Evolutionary conservation across 2,113 vertebrate species (phyloP).

Genomic region (Oenanthe oenanthe): DNA sequence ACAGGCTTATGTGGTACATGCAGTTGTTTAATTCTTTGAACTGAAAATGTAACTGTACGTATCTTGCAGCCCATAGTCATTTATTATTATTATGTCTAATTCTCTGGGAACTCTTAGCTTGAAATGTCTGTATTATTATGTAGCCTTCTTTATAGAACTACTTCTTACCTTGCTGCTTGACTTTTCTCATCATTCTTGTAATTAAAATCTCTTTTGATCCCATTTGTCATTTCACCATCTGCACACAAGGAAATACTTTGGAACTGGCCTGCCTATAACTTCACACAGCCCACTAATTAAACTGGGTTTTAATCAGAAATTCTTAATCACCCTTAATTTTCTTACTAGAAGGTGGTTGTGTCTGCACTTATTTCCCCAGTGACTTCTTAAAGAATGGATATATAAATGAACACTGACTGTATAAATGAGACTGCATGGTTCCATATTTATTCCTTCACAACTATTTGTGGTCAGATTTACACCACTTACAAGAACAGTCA

Average conservation of each 20-base stretch:
- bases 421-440: constrained; percentile 20
- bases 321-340: constrained; percentile 54
- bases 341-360: neutral
- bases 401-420: constrained; percentile 37
- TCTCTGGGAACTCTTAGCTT: neutral
- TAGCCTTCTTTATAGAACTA: neutral
- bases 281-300: constrained; percentile 52
- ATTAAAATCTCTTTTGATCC: constrained; percentile 49
- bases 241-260: constrained; percentile 21
- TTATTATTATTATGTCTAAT: neutral
- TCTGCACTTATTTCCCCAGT: neutral
- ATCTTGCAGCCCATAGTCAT: neutral
- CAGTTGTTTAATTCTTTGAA: neutral
- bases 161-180: neutral
- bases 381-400: constrained; percentile 31
- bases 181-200: neutral
- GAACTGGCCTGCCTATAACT: neutral
- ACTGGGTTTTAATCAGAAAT: neutral
- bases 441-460: neutral
- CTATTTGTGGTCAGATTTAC: neutral
- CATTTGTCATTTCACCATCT: constrained; percentile 30
- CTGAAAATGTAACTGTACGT: neutral
- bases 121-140: neutral
- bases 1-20: neutral
- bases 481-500: neutral